Evolutionary conservation across 2,888 invertebrate species (phyloP), one percentile per base, ranked within the genome.

Genomic region (Notodonta ziczac): DNA sequence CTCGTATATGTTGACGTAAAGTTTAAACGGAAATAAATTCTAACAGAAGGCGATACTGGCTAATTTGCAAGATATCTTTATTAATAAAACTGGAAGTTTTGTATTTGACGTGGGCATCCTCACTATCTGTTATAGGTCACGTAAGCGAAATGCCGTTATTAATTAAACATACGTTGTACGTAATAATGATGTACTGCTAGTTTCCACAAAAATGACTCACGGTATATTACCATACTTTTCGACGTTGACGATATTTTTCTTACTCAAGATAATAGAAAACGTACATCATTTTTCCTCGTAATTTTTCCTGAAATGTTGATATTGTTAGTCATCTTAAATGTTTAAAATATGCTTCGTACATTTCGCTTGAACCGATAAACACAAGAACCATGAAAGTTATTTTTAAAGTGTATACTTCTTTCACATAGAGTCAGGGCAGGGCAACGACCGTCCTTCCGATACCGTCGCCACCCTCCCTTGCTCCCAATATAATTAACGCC

Each of bases 391-490:
- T 77, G 76, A 74, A 75, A 77, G 76, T 74, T 77, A 78, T 78
- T 78, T 77, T 74, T 77, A 75, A 73, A 72, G 64, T 65, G 69
- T 70, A 65, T 67, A 64, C 60, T 67, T 72, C 57, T 62, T 69
- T 54, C 44, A 67, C 56, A 53, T 56, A 56, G 50, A 68, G 71
- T 66, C 66, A 66, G 74, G 70, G 73, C 77, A 81, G 88, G 86
- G 84, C 88, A 89, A 85, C 73, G 89, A 72, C 89, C 89, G 89
- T 84, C 90, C 90, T 91, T 83, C 79, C 82, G 77, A 80, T 80
- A 77, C 83, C 82, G 78, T 76, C 73, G 72, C 76, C 78, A 77
- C 75, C 73, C 77, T 74, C 77, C 75, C 75, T 76, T 74, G 71
- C 76, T 73, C 67, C 68, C 63, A 75, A 40, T 14, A 57, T 39